Conservation (phyloP, 2,797 vertebrate genomes). For the Martes flavigula region DNA sequence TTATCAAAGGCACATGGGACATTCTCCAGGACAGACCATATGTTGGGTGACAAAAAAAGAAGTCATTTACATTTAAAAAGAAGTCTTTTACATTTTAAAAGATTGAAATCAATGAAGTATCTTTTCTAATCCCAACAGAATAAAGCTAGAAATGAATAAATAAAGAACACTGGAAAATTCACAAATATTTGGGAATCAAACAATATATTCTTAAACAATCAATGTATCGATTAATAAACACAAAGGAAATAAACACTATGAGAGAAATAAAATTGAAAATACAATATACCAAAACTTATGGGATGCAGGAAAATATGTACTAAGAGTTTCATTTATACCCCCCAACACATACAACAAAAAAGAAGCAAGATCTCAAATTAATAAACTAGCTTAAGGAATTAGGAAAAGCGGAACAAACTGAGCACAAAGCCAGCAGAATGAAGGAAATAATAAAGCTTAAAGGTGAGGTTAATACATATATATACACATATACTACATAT, state of each 20-base stretch:
- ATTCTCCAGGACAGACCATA: background rate
- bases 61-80: background rate
- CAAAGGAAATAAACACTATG: background rate
- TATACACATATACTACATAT: background rate
- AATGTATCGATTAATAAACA: background rate
- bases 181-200: background rate
- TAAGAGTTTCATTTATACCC: background rate
- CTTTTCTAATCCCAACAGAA: background rate
- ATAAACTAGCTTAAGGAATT: background rate
- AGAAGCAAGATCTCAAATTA: background rate
- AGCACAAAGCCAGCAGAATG: background rate
- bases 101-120: background rate
- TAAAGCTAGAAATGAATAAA: background rate
- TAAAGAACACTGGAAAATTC: background rate
- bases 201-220: background rate
- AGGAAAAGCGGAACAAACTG: background rate
- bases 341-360: background rate
- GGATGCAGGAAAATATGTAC: background rate
- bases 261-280: background rate
- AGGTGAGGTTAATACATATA: background rate
- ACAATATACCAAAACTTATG: background rate
- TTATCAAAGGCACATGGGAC: background rate
- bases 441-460: background rate
- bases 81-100: background rate
- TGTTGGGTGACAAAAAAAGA: background rate